A percentile compares a stretch with the other conserved stretches of the same genome.
Conservation (phyloP, 2,888 invertebrate genomes). For the Dorcus parallelipipedus region DNA sequence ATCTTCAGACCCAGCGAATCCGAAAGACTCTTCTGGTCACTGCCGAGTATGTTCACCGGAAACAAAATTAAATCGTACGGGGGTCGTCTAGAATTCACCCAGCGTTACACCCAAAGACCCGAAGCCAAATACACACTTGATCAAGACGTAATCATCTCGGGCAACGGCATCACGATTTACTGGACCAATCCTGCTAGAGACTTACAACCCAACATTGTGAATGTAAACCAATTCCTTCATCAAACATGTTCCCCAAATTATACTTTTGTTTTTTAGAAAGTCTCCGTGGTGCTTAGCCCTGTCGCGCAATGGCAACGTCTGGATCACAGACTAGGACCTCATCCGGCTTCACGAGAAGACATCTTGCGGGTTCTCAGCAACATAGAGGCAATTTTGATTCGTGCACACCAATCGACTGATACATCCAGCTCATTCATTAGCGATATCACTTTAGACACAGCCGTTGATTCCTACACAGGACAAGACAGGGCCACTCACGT, state of each 20-base stretch:
- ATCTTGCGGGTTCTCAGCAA: conserved; percentile 82
- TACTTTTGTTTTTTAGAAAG: conserved; percentile 48
- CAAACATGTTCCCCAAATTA: not conserved
- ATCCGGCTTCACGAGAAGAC: conserved; percentile 70
- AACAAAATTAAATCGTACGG: conserved; percentile 85
- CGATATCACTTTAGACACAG: conserved; percentile 84
- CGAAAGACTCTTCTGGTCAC: conserved; percentile 68
- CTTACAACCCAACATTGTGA: conserved; percentile 52
- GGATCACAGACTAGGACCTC: conserved; percentile 53
- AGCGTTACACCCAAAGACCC: conserved; percentile 58
- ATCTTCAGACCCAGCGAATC: conserved; percentile 49
- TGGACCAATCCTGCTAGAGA: conserved; percentile 67
- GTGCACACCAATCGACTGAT: conserved; percentile 71
- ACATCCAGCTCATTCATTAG: conserved; percentile 67
- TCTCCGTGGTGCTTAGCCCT: conserved; percentile 64
- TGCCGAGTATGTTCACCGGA: conserved; percentile 67
- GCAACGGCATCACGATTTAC: conserved; percentile 71
- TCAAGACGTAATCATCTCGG: conserved; percentile 77
- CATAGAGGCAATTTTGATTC: conserved; percentile 76
- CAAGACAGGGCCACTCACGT: conserved; percentile 68
- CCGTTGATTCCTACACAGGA: conserved; percentile 60
- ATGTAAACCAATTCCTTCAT: conserved; percentile 53
- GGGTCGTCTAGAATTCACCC: conserved; percentile 71
- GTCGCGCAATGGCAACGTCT: conserved; percentile 61
- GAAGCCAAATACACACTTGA: conserved; percentile 59